These are phyloP conservation scores for Mastomys natalensis DNA, from an alignment of 2,113 vertebrate genomes.

Conservation along the genomic window DNA sequence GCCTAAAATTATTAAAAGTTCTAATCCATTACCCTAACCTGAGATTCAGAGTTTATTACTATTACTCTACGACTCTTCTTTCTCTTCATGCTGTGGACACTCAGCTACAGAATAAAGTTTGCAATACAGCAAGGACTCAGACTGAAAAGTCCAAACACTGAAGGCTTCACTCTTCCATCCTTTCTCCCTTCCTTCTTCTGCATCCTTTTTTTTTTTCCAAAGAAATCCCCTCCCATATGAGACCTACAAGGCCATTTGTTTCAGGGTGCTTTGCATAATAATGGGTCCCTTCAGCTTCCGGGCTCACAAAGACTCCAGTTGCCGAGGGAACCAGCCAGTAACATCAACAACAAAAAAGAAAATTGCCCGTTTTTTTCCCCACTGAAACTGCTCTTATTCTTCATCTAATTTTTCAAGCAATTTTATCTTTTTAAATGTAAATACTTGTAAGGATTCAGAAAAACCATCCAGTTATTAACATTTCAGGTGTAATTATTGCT, in stretches of 20 bases:
- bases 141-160: slow-evolving; percentile 84
- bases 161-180: slow-evolving; percentile 83
- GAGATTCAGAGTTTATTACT: slow-evolving; percentile 74
- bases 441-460: slow-evolving; percentile 80
- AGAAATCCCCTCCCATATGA: slow-evolving; percentile 90
- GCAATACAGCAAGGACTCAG: slow-evolving; percentile 83
- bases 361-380: slow-evolving; percentile 86
- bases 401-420: slow-evolving; percentile 73
- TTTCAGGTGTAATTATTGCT: slow-evolving; percentile 85
- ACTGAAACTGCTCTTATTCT: slow-evolving; percentile 75
- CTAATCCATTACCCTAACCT: slow-evolving; percentile 61
- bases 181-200: slow-evolving; percentile 68
- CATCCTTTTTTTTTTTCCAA: slow-evolving; percentile 82
- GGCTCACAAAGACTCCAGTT: slow-evolving; percentile 83
- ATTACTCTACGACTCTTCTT: slow-evolving; percentile 74
- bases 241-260: slow-evolving; percentile 91
- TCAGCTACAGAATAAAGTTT: slow-evolving; percentile 84
- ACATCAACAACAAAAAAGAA: slow-evolving; percentile 83
- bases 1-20: slow-evolving; percentile 75
- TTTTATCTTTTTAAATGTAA: slow-evolving; percentile 86
- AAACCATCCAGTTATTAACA: slow-evolving; percentile 84
- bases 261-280: slow-evolving; percentile 91
- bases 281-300: slow-evolving; percentile 88
- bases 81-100: slow-evolving; percentile 65
- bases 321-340: slow-evolving; percentile 81